phyloP scores from a whole-genome alignment of 2,888 invertebrate genomes.

The Spialia ferax region DNA sequence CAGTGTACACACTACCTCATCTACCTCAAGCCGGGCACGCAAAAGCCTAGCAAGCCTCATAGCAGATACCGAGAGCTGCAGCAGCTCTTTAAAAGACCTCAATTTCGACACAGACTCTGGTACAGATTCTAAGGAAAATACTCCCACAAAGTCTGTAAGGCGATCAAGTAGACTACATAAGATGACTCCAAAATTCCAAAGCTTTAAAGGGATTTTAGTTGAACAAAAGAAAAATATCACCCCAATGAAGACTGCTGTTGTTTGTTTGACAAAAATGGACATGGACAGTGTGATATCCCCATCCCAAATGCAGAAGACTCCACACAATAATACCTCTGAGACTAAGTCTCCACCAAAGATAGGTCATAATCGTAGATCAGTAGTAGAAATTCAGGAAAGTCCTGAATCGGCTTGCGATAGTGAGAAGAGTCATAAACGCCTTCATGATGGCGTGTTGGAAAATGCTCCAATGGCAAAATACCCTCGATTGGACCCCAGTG shows the following conservation, averaged over 20 bases:
- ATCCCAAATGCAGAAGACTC: constrained; percentile 76
- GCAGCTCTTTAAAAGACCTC: constrained; percentile 81
- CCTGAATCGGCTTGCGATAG: constrained; percentile 71
- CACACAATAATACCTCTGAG: constrained; percentile 67
- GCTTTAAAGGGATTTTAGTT: constrained; percentile 73
- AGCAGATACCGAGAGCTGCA: constrained; percentile 82
- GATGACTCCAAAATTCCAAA: constrained; percentile 69
- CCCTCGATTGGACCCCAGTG: constrained; percentile 65
- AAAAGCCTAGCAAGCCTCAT: constrained; percentile 79
- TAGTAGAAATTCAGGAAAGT: constrained; percentile 72
- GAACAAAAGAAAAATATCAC: constrained; percentile 74
- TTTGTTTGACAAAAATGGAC: constrained; percentile 74
- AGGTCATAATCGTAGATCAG: constrained; percentile 66
- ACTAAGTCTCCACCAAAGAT: constrained; percentile 74
- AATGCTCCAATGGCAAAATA: constrained; percentile 67
- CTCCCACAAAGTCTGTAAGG: constrained; percentile 66
- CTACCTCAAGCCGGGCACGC: constrained; percentile 76
- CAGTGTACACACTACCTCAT: constrained; percentile 74
- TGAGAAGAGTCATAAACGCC: constrained; percentile 73
- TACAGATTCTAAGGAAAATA: constrained; percentile 80
- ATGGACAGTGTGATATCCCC: constrained; percentile 68
- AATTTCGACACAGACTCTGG: constrained; percentile 81
- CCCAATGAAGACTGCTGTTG: constrained; percentile 64
- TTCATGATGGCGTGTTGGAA: constrained; percentile 68
- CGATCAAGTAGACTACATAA: constrained; percentile 63